Conservation (phyloP, 2,797 vertebrate species). For the Podarcis siculus region DNA sequence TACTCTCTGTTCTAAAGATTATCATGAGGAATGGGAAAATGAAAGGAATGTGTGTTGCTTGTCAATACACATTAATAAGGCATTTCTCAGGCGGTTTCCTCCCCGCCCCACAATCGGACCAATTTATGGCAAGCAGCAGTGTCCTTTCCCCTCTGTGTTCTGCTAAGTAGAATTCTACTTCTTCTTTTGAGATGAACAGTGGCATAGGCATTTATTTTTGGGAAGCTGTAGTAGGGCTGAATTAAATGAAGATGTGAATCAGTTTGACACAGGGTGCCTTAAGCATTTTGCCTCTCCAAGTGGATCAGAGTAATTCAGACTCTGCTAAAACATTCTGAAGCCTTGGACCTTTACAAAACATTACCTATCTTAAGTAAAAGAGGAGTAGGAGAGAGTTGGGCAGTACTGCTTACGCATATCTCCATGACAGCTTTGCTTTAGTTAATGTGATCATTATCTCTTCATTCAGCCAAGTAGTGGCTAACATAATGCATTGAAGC, state of each 20-base stretch:
- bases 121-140: constrained; percentile 37
- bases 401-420: accelerated
- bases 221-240: constrained; percentile 59
- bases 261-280: constrained; percentile 66
- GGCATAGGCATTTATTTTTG: constrained; percentile 56
- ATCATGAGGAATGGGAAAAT: constrained; percentile 12
- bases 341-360: constrained; percentile 55
- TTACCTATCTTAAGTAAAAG: constrained; percentile 42
- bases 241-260: constrained; percentile 69
- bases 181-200: constrained; percentile 55
- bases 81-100: constrained; percentile 11
- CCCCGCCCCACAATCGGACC: constrained; percentile 16
- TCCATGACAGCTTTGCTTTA: background rate
- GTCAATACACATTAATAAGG: constrained; percentile 58
- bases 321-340: constrained; percentile 62
- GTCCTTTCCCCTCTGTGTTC: constrained; percentile 23
- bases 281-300: constrained; percentile 65
- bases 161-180: constrained; percentile 54
- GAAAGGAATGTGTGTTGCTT: constrained; percentile 49
- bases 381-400: constrained; percentile 29
- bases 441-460: background rate
- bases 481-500: constrained; percentile 29
- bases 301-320: constrained; percentile 55
- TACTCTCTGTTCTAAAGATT: constrained; percentile 33
- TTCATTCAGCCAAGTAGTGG: background rate